A percentile compares a stretch with the other conserved stretches of the same genome.
Evolutionary conservation across 2,113 vertebrate genomes (phyloP).

Genomic region (Eidolon helvum): DNA sequence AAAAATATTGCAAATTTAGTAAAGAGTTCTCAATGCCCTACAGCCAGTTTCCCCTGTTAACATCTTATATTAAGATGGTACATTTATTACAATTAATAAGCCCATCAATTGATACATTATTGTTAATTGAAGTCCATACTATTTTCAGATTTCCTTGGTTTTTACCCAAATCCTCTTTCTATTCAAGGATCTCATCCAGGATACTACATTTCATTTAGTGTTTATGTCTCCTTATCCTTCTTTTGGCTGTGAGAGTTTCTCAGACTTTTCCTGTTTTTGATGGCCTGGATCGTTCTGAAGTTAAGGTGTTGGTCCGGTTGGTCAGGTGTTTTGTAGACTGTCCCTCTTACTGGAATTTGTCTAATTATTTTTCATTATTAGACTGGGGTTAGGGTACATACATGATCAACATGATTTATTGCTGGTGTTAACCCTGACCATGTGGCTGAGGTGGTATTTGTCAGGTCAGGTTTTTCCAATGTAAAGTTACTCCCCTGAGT

Average conservation of each 20-base stretch:
- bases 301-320: background rate
- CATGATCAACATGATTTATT: background rate
- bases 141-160: background rate
- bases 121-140: background rate
- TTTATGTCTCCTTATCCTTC: background rate
- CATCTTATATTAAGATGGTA: background rate
- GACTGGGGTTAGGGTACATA: background rate
- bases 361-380: background rate
- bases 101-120: background rate
- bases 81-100: background rate
- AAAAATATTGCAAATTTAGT: background rate
- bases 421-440: background rate
- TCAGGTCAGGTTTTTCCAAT: background rate
- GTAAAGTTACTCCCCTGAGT: background rate
- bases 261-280: background rate
- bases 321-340: background rate
- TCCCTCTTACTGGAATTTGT: background rate
- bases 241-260: background rate
- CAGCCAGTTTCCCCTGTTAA: background rate
- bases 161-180: background rate
- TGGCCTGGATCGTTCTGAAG: background rate
- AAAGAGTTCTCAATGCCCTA: background rate
- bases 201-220: background rate
- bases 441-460: background rate
- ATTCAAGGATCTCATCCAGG: background rate